phyloP scores from a whole-genome alignment of 2,888 invertebrate species.

The Troilus luridus region DNA sequence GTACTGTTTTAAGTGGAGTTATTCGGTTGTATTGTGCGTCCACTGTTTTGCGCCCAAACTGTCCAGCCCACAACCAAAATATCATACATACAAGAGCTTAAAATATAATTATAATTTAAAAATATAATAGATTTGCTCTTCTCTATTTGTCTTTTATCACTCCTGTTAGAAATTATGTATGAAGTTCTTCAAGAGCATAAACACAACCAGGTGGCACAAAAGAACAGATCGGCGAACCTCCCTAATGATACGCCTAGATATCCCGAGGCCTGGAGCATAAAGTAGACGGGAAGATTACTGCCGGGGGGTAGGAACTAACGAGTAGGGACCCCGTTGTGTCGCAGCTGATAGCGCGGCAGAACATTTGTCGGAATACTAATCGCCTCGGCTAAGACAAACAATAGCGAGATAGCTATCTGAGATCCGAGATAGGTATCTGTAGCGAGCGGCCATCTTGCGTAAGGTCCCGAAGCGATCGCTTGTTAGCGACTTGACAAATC shows the following conservation, averaged over 20 bases:
- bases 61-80: too few species aligned
- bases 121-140: too few species aligned
- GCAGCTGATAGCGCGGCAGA: constrained; percentile 27
- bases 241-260: background rate
- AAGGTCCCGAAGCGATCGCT: constrained; percentile 4
- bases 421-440: constrained; percentile 38
- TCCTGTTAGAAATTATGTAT: too few species aligned
- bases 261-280: background rate
- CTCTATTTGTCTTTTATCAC: too few species aligned
- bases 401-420: constrained; percentile 35
- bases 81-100: too few species aligned
- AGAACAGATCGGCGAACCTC: background rate
- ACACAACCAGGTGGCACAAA: background rate
- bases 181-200: background rate
- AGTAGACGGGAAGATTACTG: constrained; percentile 8
- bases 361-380: constrained; percentile 55
- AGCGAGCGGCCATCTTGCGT: background rate
- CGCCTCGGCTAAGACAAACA: constrained; percentile 53
- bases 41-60: too few species aligned
- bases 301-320: constrained; percentile 26
- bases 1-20: too few species aligned
- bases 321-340: constrained; percentile 46
- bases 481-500: constrained; percentile 51
- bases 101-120: too few species aligned
- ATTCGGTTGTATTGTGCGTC: too few species aligned